These are phyloP conservation scores for Drosophila lacteicornis DNA, from an alignment of 1,140 invertebrate species.

Conservation along the genomic window DNA sequence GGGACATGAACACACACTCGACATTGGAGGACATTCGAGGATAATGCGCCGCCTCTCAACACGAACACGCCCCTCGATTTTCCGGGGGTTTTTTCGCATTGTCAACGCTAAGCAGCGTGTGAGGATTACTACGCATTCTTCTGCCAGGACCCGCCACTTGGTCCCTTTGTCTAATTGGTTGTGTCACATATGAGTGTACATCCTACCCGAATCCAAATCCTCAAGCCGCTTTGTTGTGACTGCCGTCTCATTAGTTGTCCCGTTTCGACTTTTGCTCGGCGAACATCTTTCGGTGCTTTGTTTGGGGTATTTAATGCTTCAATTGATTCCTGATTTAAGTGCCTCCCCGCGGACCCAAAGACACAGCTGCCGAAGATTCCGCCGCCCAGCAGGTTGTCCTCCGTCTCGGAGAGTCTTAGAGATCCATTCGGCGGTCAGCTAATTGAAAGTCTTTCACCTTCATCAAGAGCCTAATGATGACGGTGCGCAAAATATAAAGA, in stretches of 20 bases:
- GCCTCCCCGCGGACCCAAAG: slow-evolving; percentile 41
- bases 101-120: slow-evolving; percentile 75
- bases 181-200: slow-evolving; percentile 63
- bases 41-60: slow-evolving; percentile 66
- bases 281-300: slow-evolving; percentile 55
- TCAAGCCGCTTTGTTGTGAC: slow-evolving; percentile 47
- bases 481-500: slow-evolving; percentile 35
- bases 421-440: slow-evolving; percentile 33
- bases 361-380: slow-evolving; percentile 47
- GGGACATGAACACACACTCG: slow-evolving; percentile 20
- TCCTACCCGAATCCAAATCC: slow-evolving; percentile 13
- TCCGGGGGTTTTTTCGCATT: slow-evolving; percentile 43
- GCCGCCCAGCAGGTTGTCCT: slow-evolving; percentile 72
- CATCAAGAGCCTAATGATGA: slow-evolving; percentile 22
- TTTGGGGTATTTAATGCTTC: slow-evolving; percentile 80
- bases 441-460: slow-evolving; percentile 53
- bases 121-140: slow-evolving; percentile 76
- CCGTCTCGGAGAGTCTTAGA: slow-evolving; percentile 18
- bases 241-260: slow-evolving; percentile 56
- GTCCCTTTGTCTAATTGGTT: slow-evolving; percentile 78
- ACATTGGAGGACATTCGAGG: slow-evolving; percentile 58
- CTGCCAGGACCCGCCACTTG: slow-evolving; percentile 49
- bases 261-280: slow-evolving; percentile 31
- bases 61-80: slow-evolving; percentile 50
- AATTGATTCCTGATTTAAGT: slow-evolving; percentile 77